Base-by-base conservation (phyloP, 2,888 invertebrate genomes). In the Amaurobius ferox region DNA sequence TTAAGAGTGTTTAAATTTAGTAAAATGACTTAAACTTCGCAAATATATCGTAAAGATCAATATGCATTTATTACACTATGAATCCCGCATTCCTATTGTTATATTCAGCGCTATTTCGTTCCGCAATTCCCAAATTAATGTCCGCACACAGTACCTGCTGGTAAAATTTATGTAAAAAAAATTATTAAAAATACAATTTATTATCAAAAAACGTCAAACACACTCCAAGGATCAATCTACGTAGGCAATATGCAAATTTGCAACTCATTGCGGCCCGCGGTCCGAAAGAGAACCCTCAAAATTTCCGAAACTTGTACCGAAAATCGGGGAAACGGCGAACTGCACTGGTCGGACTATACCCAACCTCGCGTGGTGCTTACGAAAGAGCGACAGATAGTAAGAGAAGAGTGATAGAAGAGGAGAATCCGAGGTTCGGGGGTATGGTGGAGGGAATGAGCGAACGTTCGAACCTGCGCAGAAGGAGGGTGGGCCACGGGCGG, bases 351-450 rank as follows among this genome's bases (percentile, higher is more conserved):
- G 44, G 13, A 72, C 66, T 83, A 83, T 83, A 77, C 83, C 28
- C 16, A 23, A 61, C 61, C 61, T 81, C 44, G 73, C 74, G 70
- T 29, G 70, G 83, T 77, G 83, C 83, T 83, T 78, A 85, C 73
- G 67, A 78, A 73, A 73, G 78, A 85, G 72, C 13, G 85, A 73
- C 62, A 72, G 85, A 85, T 62, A 79, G 78, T 62, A 72, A 66
- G 77, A 77, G 67, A 67, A 66, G 44, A n/a, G 85, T 39, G 32
- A 61, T 35, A 73, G 44, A 44, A 73, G 73, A 29, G 61, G 39
- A 73, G 67, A 61, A 39, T 35, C 30, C 7, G 23, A 29, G 28
- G 30, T 23, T 7, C 11, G 40, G 44, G 39, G 30, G 35, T 30
- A 23, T 19, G 68, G 68, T n/a, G 39, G 30, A 23, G 1, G 67